Percentiles rank a stretch among this genome's conserved stretches.
Evolutionary conservation across 2,888 invertebrate species (phyloP).

Genomic region (Eupithecia insigniata): DNA sequence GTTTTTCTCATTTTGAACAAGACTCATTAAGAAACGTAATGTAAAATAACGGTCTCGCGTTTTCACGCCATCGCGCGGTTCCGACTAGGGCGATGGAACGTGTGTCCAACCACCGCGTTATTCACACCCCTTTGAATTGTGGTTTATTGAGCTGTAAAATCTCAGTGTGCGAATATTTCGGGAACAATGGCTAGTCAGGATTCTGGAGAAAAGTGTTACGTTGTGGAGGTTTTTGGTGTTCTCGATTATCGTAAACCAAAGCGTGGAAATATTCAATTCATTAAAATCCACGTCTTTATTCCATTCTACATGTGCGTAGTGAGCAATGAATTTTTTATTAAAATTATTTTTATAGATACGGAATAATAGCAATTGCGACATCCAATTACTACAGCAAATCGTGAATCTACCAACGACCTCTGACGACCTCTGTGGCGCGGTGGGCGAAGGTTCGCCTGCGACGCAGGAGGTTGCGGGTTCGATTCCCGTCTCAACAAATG

Average conservation of each 20-base stretch:
- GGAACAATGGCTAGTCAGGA: slow-evolving; percentile 24
- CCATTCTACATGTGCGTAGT: no score
- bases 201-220: slow-evolving; percentile 5
- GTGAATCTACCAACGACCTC: no score
- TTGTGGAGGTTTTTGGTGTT: not conserved
- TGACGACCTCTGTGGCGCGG: no score
- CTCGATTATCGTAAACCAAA: not conserved
- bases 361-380: no score
- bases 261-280: not conserved
- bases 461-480: no score
- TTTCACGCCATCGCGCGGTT: slow-evolving; percentile 23
- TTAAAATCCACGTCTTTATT: no score
- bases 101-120: slow-evolving; percentile 41
- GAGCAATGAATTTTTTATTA: no score
- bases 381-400: no score
- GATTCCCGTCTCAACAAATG: no score
- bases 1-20: not conserved
- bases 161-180: slow-evolving; percentile 38
- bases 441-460: no score
- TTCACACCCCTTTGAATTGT: slow-evolving; percentile 42
- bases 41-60: not conserved
- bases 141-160: slow-evolving; percentile 46
- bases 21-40: not conserved
- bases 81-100: slow-evolving; percentile 11
- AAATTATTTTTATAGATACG: no score